phyloP scores from a whole-genome alignment of 2,797 vertebrate species.

The Coendou prehensilis region DNA sequence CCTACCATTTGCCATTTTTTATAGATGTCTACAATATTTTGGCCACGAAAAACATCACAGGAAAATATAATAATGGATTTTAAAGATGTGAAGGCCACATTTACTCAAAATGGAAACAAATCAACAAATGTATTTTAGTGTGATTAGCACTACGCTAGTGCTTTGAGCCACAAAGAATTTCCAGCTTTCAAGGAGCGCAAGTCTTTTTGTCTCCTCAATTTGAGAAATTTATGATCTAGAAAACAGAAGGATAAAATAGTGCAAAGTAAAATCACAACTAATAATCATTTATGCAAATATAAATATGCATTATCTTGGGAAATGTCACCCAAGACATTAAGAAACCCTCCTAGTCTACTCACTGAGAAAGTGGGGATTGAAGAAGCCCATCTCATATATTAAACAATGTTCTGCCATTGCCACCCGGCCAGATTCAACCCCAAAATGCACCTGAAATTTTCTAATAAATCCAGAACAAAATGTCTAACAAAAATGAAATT shows the following conservation, averaged over 20 bases:
- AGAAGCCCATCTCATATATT: not conserved
- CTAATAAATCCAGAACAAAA: not conserved
- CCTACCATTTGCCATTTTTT: slow-evolving; percentile 3
- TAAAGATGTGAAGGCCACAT: not conserved
- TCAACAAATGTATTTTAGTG: not conserved
- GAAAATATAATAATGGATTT: slow-evolving; percentile 43
- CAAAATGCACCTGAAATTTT: not conserved
- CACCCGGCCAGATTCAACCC: not conserved
- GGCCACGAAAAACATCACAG: not conserved
- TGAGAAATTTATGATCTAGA: slow-evolving; percentile 6
- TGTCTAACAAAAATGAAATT: slow-evolving; percentile 13
- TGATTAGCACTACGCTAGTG: not conserved
- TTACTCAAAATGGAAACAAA: slow-evolving; percentile 36
- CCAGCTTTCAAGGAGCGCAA: not conserved
- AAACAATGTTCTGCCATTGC: not conserved
- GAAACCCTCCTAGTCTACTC: not conserved
- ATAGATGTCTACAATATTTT: not conserved
- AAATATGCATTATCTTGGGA: not conserved
- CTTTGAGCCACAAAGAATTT: not conserved
- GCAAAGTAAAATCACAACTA: slow-evolving; percentile 26
- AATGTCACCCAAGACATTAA: not conserved
- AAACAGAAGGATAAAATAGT: slow-evolving; percentile 13
- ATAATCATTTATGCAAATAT: slow-evolving; percentile 7
- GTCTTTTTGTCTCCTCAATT: not conserved
- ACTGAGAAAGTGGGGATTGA: not conserved